Base-by-base conservation (phyloP, 2,888 invertebrate genomes). In the Apantesis nais region DNA sequence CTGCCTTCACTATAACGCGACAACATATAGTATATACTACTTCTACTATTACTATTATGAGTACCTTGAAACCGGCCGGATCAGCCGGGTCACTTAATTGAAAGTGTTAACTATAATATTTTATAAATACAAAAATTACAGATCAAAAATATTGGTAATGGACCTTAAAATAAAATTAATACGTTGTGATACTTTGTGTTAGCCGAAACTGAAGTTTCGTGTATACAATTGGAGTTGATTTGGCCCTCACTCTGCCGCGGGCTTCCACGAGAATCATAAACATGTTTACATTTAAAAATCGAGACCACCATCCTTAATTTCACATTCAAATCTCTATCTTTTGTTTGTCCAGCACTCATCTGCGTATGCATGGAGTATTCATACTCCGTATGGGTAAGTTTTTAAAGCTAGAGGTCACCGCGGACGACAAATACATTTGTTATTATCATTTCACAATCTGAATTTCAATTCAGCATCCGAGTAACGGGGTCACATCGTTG, bases 401-500 rank as follows among this genome's bases (percentile, higher is more conserved):
- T 87, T 87, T 85, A 87, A 86, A 88, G 81, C 77, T 89, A 88
- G 93, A 92, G 93, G 93, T 93, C 93, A 88, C 79, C 77, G 75
- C 88, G 89, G 88, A 90, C 92, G 90, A 89, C 88, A 88, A 89
- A 90, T 87, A 89, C 83, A 92, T 93, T 91, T 91, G 89, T 89
- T 92, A 92, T 90, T 92, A 90, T 90, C 87, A 92, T 93, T 90
- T 86, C 84, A 80, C 80, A 84, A 94, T 94, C 88, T 93, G 89
- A 92, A 94, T 90, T 94, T 94, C 93, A 93, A 94, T 92, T 86
- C 83, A 83, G 83, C 85, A 86, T 85, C 86, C 87, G 85, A 91
- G 89, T 93, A 94, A 93, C 93, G 94, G 94, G 94, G 94, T 93
- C 93, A 93, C 85, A 80, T 89, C 86, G 87, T 87, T 90, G 90